Conservation (phyloP, 1,140 invertebrate species). For the Drosophila subpulchrella region DNA sequence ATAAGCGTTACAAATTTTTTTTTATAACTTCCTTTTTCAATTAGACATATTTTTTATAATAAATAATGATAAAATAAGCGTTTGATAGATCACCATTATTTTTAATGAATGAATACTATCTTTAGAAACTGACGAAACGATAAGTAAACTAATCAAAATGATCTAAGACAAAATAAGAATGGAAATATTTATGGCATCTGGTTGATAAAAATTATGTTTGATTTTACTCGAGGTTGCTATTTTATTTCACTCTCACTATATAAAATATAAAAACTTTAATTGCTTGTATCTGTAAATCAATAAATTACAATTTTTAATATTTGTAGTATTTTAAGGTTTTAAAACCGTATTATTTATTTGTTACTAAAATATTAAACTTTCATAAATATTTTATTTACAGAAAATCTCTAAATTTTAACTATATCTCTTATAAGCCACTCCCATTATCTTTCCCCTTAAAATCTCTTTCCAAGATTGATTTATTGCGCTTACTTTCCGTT, state of each 20-base stretch:
- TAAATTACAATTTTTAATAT: too few relatives aligned
- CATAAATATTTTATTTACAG: background rate
- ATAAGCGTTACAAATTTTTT: too few relatives aligned
- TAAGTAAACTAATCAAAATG: background rate
- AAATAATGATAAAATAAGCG: too few relatives aligned
- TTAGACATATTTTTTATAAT: too few relatives aligned
- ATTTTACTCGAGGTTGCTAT: background rate
- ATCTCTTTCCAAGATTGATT: constrained; percentile 43
- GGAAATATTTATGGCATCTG: constrained; percentile 2
- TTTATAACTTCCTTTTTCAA: too few relatives aligned
- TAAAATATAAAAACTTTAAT: too few relatives aligned
- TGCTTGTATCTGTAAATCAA: too few relatives aligned
- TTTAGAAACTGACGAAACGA: constrained; percentile 13
- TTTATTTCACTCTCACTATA: background rate
- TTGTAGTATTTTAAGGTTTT: too few relatives aligned
- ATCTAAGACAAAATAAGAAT: too few relatives aligned
- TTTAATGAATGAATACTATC: constrained; percentile 29
- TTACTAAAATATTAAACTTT: too few relatives aligned
- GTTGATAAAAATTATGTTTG: background rate
- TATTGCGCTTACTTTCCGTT: constrained; percentile 42
- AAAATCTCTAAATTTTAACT: background rate
- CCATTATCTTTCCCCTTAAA: constrained; percentile 1
- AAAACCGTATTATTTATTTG: too few relatives aligned
- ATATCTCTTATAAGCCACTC: background rate
- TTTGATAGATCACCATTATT: constrained; percentile 5